These are phyloP conservation scores for Silurus aristotelis DNA, from an alignment of 2,797 vertebrate species.

Conservation along the genomic window DNA sequence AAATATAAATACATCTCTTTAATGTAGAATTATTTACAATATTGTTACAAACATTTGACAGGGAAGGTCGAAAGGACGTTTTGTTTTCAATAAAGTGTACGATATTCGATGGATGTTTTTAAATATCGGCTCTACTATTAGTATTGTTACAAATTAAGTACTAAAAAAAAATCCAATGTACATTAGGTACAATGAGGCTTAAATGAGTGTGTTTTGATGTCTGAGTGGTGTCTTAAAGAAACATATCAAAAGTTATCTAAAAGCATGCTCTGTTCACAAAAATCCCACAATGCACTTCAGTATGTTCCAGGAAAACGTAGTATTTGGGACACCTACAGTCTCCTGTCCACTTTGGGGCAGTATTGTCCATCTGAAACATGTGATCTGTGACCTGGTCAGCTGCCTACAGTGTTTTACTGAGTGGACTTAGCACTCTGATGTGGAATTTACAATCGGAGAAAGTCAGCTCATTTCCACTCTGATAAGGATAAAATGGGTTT, in stretches of 20 bases:
- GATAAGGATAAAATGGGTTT: conserved; percentile 19
- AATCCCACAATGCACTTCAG: neutral
- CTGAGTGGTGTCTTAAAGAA: too few relatives aligned
- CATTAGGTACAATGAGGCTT: neutral
- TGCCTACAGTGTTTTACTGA: neutral
- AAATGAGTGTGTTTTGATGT: too few relatives aligned
- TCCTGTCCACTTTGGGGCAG: neutral
- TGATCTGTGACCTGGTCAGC: neutral
- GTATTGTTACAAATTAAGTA: neutral
- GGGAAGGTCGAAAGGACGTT: too few relatives aligned
- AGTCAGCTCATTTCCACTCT: neutral
- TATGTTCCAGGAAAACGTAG: neutral
- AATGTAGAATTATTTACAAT: too few relatives aligned
- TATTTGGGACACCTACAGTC: neutral
- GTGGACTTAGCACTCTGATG: conserved; percentile 32
- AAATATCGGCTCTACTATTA: neutral
- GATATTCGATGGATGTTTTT: neutral
- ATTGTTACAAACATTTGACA: too few relatives aligned
- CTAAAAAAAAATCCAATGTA: neutral
- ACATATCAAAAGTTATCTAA: neutral
- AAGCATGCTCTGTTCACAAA: neutral
- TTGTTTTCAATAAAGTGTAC: neutral
- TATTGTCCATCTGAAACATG: neutral
- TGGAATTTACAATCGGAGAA: neutral
- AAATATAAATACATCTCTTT: too few relatives aligned